Base-by-base conservation (phyloP, 2,113 vertebrate genomes). In the Engystomops pustulosus region DNA sequence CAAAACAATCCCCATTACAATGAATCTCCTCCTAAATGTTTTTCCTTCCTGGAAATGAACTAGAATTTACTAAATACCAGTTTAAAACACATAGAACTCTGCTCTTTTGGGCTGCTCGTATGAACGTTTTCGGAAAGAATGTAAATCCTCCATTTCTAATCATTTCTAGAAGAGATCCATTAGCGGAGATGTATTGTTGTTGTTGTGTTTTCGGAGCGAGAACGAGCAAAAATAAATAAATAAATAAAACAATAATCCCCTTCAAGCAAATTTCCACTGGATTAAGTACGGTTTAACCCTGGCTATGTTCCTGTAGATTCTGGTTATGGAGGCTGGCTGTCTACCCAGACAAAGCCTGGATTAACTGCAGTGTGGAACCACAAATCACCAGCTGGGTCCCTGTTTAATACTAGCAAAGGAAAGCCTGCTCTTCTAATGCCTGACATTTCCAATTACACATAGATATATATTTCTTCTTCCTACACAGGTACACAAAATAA, bases 291-390 rank as follows among this genome's bases (percentile, higher is more conserved):
- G 82, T 84, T 84, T 84, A 84, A 67, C 82, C 71, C 82, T 77
- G 60, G 72, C 82, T 38, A 65, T 84, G 44, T 53, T 84, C 74
- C 74, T 78, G 74, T 68, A 84, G 82, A 77, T 84, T 84, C 72
- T 84, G 74, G 72, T 84, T 78, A 76, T 84, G 82, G 74, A 84
- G 74, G 82, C 74, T 84, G 82, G 74, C 82, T 84, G 74, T 69
- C 82, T 84, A 84, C 82, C 82, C 82, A 84, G 74, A 84, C 82
- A 84, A 84, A 84, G 82, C 82, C 74, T 78, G 82, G 82, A 84
- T 84, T 84, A 84, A 84, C 55, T 69, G 82, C 82, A 84, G 32
- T 84, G 72, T 69, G 72, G 60, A 69, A 84, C 82, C 74, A 76
- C 82, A 84, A 78, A 84, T 84, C 82, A 84, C 74, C 82, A 84